Base-by-base conservation (phyloP, 2,888 invertebrate species). In the Andricus quercusramuli region DNA sequence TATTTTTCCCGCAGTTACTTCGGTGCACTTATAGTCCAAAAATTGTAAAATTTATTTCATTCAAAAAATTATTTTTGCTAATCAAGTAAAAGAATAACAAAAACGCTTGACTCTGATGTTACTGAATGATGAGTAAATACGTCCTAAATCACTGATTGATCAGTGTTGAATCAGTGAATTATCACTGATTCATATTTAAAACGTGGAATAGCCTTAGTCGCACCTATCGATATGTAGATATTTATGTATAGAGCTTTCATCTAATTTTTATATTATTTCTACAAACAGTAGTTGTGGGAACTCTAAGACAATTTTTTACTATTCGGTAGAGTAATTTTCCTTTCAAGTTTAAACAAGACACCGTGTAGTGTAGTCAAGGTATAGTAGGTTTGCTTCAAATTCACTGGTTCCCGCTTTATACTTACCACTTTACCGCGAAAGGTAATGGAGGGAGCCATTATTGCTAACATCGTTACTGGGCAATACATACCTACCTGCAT, bases 381-480 rank as follows among this genome's bases (percentile, higher is more conserved):
- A 37, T 37, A 22, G 66, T 37, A 22, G 66, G 66, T 41, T 41
- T 37, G 67, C 67, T 67, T 67, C 22, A 67, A 66, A 67, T 67
- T 44, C 68, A 68, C 44, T 68, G 68, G 44, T 68, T 68, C 41
- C 41, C 44, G 68, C 68, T 68, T 68, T 68, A 68, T 44, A 68
- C 41, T 68, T 68, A 68, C 68, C 68, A 68, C 13, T 68, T 44
- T 44, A 47, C 68, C 68, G 68, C 68, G 41, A 68, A 47, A 44
- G 13, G 44, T 68, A 68, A 68, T 44, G 41, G 41, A 68, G 2
- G 67, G 22, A 62, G 25, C 62, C 62, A 62, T 62, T 22, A 62
- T 62, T 62, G 25, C n/a, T 62, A 44, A 41, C 22, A 25, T 68
- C 41, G 22, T 68, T 68, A 44, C 44, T 25, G 44, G 22, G 41